Conservation (phyloP, 2,797 vertebrate genomes). For the Allochrocebus solatus region DNA sequence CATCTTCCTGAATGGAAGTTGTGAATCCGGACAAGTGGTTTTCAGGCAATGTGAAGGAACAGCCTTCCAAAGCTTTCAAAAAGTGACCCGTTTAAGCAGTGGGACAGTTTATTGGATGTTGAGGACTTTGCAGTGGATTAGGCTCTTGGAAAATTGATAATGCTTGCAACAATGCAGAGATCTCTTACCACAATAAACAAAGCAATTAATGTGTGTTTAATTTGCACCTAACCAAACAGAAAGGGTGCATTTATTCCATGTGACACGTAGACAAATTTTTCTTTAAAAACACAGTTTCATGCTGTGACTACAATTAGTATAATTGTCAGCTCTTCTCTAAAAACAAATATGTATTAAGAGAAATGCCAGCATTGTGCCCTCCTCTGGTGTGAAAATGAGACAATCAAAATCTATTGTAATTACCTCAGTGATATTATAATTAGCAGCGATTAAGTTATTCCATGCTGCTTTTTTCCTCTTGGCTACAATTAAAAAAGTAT, state of each 20-base stretch:
- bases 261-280: constrained; percentile 88
- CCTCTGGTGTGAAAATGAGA: constrained; percentile 94
- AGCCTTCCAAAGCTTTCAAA: neutral
- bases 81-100: neutral
- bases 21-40: neutral
- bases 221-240: constrained; percentile 88
- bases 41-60: neutral
- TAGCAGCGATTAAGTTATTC: constrained; percentile 95
- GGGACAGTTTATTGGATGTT: neutral
- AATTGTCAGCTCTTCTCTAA: constrained; percentile 95
- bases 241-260: constrained; percentile 85
- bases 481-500: constrained; percentile 97
- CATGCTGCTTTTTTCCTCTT: constrained; percentile 92
- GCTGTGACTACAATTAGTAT: constrained; percentile 94
- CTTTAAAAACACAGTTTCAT: constrained; percentile 91
- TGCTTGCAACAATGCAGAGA: constrained; percentile 75
- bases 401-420: constrained; percentile 99
- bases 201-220: constrained; percentile 89
- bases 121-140: constrained; percentile 59
- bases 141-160: constrained; percentile 69
- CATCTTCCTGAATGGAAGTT: neutral
- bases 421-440: constrained; percentile 98
- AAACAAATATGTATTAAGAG: constrained; percentile 97
- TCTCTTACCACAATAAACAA: constrained; percentile 83
- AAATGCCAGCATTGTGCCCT: constrained; percentile 90